Evolutionary conservation across 2,888 invertebrate species (phyloP).

Genomic region (Siphlonurus alternatus): DNA sequence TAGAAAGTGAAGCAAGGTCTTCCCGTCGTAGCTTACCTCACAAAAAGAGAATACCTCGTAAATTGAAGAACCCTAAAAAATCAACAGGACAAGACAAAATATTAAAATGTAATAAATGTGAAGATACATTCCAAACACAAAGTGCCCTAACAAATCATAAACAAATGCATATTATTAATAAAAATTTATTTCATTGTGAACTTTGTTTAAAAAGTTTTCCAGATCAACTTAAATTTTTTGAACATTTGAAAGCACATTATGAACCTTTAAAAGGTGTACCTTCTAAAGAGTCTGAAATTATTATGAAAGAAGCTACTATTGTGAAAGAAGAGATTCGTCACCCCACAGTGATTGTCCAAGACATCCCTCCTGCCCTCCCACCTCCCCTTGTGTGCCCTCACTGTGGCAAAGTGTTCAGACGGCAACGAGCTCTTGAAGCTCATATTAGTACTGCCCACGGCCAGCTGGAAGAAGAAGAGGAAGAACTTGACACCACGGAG

Average conservation of each 20-base stretch:
- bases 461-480: slow-evolving; percentile 8
- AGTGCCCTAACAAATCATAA: slow-evolving; percentile 22
- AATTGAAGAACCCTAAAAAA: slow-evolving; percentile 36
- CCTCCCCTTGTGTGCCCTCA: slow-evolving; percentile 24
- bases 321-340: neutral
- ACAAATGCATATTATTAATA: slow-evolving; percentile 14
- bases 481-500: neutral
- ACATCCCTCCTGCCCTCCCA: slow-evolving; percentile 6
- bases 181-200: slow-evolving; percentile 46
- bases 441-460: slow-evolving; percentile 40
- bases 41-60: slow-evolving; percentile 69
- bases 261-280: slow-evolving; percentile 35
- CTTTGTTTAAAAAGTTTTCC: slow-evolving; percentile 58
- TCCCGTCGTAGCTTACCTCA: slow-evolving; percentile 50
- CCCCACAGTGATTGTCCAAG: slow-evolving; percentile 5
- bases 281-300: neutral
- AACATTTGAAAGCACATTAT: slow-evolving; percentile 68
- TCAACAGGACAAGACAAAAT: slow-evolving; percentile 18
- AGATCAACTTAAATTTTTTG: slow-evolving; percentile 68
- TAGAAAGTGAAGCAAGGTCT: slow-evolving; percentile 21
- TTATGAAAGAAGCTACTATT: neutral
- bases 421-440: slow-evolving; percentile 43
- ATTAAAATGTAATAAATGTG: slow-evolving; percentile 30
- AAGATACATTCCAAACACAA: slow-evolving; percentile 27
- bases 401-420: slow-evolving; percentile 40